Conservation (phyloP, 2,113 vertebrate species). For the Stegastes partitus region DNA sequence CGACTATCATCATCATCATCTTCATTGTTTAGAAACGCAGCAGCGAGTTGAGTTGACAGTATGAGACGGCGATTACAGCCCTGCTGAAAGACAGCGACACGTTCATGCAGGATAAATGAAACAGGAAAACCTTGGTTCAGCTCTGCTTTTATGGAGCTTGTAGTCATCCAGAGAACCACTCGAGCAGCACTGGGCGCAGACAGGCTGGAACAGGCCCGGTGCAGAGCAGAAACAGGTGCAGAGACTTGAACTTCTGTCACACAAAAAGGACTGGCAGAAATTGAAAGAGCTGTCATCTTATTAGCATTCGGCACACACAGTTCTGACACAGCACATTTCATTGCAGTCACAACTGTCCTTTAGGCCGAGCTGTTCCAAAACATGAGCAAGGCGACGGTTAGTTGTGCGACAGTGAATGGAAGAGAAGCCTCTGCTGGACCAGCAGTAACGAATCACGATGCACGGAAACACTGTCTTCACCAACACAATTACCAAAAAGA, state of each 20-base stretch:
- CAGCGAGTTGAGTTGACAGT: conserved; percentile 15
- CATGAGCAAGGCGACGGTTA: conserved; percentile 64
- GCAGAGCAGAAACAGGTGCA: conserved; percentile 48
- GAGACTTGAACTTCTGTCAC: conserved; percentile 39
- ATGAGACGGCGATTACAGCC: conserved; percentile 16
- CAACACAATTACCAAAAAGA: background rate
- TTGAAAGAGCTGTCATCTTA: conserved; percentile 56
- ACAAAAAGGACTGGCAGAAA: conserved; percentile 62
- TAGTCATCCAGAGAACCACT: conserved; percentile 38
- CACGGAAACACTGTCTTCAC: conserved; percentile 15
- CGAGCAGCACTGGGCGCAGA: conserved; percentile 21
- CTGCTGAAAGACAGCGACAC: background rate
- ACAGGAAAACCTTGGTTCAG: conserved; percentile 13
- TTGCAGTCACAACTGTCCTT: conserved; percentile 52
- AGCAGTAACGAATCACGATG: conserved; percentile 39
- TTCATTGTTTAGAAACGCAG: conserved; percentile 32
- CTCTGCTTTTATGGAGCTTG: conserved; percentile 21
- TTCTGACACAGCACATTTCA: conserved; percentile 78
- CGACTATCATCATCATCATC: conserved; percentile 30
- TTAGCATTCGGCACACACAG: conserved; percentile 65
- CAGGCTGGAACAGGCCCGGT: conserved; percentile 27
- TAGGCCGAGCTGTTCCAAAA: conserved; percentile 53
- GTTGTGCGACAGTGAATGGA: conserved; percentile 59
- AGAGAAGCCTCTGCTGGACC: conserved; percentile 30
- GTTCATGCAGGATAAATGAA: conserved; percentile 20